Percentiles rank a stretch among this genome's conserved stretches.
Conservation (phyloP, 2,797 vertebrate species). For the Gephyroberyx darwinii region DNA sequence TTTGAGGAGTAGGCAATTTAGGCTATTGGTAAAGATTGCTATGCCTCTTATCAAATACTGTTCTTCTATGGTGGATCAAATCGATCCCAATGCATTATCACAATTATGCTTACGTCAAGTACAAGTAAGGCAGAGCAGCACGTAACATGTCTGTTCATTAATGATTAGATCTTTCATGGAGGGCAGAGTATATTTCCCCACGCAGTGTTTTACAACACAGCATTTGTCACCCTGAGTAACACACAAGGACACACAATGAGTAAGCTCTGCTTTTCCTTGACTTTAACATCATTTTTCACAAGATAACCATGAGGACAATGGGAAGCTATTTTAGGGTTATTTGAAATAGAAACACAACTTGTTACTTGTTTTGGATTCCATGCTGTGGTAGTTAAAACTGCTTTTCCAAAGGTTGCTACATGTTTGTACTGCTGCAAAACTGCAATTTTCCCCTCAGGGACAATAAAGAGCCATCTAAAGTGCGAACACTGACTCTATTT, state of each 20-base stretch:
- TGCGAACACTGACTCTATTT: constrained; percentile 55
- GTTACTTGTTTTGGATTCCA: constrained; percentile 28
- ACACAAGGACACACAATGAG: constrained; percentile 78
- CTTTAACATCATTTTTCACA: constrained; percentile 16
- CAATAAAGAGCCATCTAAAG: neutral
- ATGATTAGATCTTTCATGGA: constrained; percentile 68
- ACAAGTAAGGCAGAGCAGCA: constrained; percentile 25
- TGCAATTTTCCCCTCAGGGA: no score
- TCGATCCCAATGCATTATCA: constrained; percentile 28
- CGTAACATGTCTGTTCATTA: constrained; percentile 75
- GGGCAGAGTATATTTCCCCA: constrained; percentile 65
- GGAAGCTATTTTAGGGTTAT: constrained; percentile 30
- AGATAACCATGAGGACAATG: constrained; percentile 30
- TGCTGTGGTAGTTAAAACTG: constrained; percentile 21
- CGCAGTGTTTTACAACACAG: constrained; percentile 46
- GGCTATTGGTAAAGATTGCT: neutral
- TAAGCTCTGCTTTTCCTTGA: constrained; percentile 74
- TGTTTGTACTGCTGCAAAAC: no score
- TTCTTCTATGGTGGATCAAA: constrained; percentile 21
- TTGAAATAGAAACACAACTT: constrained; percentile 27
- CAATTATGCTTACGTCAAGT: neutral
- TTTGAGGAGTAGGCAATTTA: neutral
- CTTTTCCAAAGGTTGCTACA: constrained; percentile 28
- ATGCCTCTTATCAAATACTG: constrained; percentile 8
- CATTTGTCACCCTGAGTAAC: constrained; percentile 57